Percentiles rank a stretch among this genome's conserved stretches.
phyloP scores from a whole-genome alignment of 2,113 vertebrate species.

The Alligator mississippiensis region DNA sequence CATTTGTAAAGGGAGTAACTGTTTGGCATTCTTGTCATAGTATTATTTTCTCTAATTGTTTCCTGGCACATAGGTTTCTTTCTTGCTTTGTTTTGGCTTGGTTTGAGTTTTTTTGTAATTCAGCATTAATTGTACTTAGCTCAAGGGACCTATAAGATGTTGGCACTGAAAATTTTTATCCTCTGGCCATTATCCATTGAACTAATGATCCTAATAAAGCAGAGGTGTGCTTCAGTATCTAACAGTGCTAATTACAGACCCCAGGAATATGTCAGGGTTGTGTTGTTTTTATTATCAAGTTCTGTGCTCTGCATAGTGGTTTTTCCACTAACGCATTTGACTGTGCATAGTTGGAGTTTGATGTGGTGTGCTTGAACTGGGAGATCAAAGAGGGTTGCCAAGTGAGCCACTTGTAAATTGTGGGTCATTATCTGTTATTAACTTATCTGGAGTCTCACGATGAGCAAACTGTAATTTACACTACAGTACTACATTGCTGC shows the following conservation, averaged over 20 bases:
- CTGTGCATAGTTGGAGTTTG: conserved; percentile 5
- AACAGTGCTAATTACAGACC: conserved; percentile 34
- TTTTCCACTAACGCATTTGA: conserved; percentile 17
- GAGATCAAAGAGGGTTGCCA: conserved; percentile 63
- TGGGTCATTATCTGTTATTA: conserved; percentile 70
- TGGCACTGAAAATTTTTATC: background rate
- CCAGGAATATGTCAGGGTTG: background rate
- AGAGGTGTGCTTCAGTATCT: conserved; percentile 43
- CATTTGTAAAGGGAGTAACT: background rate
- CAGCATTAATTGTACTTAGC: conserved; percentile 8
- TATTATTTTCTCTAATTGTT: background rate
- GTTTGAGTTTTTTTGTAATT: background rate
- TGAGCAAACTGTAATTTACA: conserved; percentile 56
- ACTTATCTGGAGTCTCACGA: conserved; percentile 49
- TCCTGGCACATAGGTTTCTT: background rate
- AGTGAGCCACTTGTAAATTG: conserved; percentile 53
- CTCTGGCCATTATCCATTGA: conserved; percentile 30
- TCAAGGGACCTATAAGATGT: background rate
- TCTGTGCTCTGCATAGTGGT: background rate
- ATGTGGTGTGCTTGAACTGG: conserved; percentile 1
- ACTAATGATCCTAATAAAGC: conserved; percentile 16
- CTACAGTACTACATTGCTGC: conserved; percentile 35
- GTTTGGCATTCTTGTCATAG: background rate
- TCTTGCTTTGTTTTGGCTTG: no score
- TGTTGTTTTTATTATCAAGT: background rate